Evolutionary conservation across 2,113 vertebrate genomes (phyloP), one percentile per base, ranked within the genome.

Genomic region (Galbula dea): DNA sequence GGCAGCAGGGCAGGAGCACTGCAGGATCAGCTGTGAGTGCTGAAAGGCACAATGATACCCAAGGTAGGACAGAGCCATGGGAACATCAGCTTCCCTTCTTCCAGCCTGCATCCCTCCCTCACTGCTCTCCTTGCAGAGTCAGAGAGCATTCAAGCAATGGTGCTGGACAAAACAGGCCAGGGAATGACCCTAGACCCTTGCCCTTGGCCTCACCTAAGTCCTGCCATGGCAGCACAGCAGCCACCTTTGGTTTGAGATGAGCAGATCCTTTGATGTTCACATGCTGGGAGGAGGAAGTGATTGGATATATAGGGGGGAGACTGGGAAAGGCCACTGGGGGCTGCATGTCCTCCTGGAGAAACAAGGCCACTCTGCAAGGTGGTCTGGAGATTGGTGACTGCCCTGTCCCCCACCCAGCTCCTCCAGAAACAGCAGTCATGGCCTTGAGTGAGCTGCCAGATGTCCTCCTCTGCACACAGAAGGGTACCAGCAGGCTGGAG

Each of bases 11-110:
- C 24, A 37, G 65, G 16, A 8, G 32, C 43, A 7, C 58, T 57
- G 18, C 49, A 52, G 43, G 34, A 54, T 41, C 37, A 61, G 11
- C 46, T 39, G 15, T 17, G 65, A 24, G 24, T 32, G 18, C 16
- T 0, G 1, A n/a, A 76, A 49, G 26, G 19, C 30, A 51, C 0
- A 0, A 18, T n/a, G 65, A n/a, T 17, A 51, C 22, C n/a, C 10
- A 30, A 26, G 12, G 55, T 7, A 7, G 71, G 34, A 48, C 18
- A 48, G 23, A 82, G 15, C 37, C 12, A 10, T 12, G 22, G 52
- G 15, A 45, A 62, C 67, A 6, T 13, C 22, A 51, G 59, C 12
- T 63, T 45, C n/a, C 46, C 69, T 61, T n/a, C 57, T 24, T 48
- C 57, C 43, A 58, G 36, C 15, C 43, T 90, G 45, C 34, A 66